These are phyloP conservation scores for Gymnobelideus leadbeateri DNA, from an alignment of 2,113 vertebrate species.

Conservation along the genomic window DNA sequence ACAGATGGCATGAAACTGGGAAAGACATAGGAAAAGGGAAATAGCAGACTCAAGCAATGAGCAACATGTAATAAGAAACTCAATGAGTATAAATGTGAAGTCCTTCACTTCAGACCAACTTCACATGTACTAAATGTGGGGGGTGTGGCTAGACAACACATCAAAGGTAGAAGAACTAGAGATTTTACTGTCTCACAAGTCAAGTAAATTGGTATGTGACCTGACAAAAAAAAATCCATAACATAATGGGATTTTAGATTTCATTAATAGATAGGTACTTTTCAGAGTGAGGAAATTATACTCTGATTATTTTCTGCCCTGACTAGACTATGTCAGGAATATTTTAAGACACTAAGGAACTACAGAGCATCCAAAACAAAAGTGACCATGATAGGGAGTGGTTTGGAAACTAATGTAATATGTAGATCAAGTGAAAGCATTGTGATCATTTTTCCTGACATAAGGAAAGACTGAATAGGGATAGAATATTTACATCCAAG, in stretches of 20 bases:
- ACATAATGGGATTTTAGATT: not conserved
- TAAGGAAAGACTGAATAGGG: not conserved
- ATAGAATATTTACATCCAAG: not conserved
- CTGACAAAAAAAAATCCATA: not conserved
- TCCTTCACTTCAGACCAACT: not conserved
- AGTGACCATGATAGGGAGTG: not conserved
- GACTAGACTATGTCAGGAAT: not conserved
- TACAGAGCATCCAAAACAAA: not conserved
- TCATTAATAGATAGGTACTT: not conserved
- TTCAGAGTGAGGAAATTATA: not conserved
- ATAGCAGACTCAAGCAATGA: not conserved
- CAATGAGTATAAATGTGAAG: not conserved
- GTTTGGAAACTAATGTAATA: not conserved
- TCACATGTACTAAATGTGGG: not conserved
- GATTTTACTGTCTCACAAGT: not conserved
- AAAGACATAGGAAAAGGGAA: not conserved
- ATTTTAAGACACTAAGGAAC: not conserved
- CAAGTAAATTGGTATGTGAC: not conserved
- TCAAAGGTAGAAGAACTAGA: not conserved
- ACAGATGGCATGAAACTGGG: not conserved
- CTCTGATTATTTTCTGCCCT: not conserved
- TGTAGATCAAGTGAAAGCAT: not conserved
- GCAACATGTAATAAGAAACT: not conserved
- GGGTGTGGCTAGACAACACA: not conserved
- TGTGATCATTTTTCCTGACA: not conserved